These are phyloP conservation scores for Epistrophe grossulariae DNA, from an alignment of 2,888 invertebrate genomes.

Conservation along the genomic window DNA sequence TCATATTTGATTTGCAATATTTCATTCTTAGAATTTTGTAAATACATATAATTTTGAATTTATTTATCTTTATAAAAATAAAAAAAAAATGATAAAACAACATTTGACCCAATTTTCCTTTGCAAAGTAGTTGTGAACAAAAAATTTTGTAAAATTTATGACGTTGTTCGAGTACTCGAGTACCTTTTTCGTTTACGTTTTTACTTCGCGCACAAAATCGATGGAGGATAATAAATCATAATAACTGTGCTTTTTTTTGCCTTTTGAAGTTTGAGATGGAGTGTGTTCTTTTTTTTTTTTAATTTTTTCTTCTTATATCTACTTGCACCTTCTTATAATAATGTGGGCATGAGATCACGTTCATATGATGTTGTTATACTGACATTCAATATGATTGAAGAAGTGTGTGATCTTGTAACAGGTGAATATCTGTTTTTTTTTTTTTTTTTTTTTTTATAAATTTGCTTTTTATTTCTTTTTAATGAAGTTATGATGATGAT, in stretches of 20 bases:
- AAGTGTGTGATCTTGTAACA: slow-evolving; percentile 57
- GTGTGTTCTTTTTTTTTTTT: slow-evolving; percentile 3
- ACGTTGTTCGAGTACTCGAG: slow-evolving; percentile 29
- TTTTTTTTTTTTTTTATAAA: too few relatives aligned
- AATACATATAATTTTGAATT: slow-evolving; percentile 14
- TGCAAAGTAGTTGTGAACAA: slow-evolving; percentile 32
- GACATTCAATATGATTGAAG: slow-evolving; percentile 27
- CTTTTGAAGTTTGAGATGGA: slow-evolving; percentile 37
- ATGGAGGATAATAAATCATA: slow-evolving; percentile 70
- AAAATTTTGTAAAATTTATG: slow-evolving; percentile 51
- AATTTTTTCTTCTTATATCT: not conserved
- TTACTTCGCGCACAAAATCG: slow-evolving; percentile 23
- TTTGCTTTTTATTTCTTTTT: slow-evolving; percentile 12
- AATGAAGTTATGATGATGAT: slow-evolving; percentile 34
- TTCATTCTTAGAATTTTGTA: not conserved
- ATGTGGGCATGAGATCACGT: slow-evolving; percentile 63
- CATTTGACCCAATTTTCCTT: slow-evolving; percentile 59
- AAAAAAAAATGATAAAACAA: not conserved
- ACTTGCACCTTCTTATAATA: slow-evolving; percentile 2
- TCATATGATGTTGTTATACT: slow-evolving; percentile 11
- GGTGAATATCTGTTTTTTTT: slow-evolving; percentile 26
- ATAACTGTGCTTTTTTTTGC: slow-evolving; percentile 40
- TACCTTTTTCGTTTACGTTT: slow-evolving; percentile 38
- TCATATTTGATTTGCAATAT: slow-evolving; percentile 3
- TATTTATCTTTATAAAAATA: not conserved